phyloP scores from a whole-genome alignment of 2,888 invertebrate genomes.

The Pardosa pseudoannulata region DNA sequence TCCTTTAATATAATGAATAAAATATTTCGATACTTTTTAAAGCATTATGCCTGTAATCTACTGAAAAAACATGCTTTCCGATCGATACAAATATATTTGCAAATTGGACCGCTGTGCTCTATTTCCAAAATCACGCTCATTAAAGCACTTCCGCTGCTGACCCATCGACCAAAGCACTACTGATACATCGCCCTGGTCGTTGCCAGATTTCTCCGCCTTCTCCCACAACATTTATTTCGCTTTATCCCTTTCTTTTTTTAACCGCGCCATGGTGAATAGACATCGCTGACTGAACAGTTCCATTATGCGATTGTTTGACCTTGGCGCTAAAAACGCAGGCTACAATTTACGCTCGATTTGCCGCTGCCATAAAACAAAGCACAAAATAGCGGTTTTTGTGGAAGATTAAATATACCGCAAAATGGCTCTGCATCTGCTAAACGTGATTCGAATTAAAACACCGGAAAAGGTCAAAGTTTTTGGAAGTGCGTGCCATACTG shows the following conservation, averaged over 20 bases:
- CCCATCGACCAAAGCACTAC: constrained; percentile 64
- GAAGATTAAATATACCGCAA: constrained; percentile 16
- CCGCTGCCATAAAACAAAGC: constrained; percentile 57
- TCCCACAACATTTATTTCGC: not conserved
- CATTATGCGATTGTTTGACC: constrained; percentile 32
- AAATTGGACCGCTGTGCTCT: constrained; percentile 31
- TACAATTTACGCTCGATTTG: constrained; percentile 32
- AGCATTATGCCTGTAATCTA: no score
- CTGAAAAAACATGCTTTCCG: no score
- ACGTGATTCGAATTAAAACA: constrained; percentile 36
- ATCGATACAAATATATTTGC: no score
- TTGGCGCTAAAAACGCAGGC: constrained; percentile 37
- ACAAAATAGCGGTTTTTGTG: constrained; percentile 31
- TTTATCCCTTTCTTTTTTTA: no score
- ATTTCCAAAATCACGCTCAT: constrained; percentile 28
- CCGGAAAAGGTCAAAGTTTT: constrained; percentile 40
- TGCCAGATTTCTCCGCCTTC: constrained; percentile 35
- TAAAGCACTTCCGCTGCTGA: constrained; percentile 52
- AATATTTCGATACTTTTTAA: no score
- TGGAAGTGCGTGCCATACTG: not conserved
- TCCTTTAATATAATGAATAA: no score
- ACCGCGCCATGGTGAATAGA: constrained; percentile 18
- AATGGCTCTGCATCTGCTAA: constrained; percentile 23
- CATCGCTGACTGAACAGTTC: constrained; percentile 31
- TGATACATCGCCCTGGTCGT: constrained; percentile 55